Evolutionary conservation across 2,113 vertebrate genomes (phyloP).

Genomic region (Azemiops feae): DNA sequence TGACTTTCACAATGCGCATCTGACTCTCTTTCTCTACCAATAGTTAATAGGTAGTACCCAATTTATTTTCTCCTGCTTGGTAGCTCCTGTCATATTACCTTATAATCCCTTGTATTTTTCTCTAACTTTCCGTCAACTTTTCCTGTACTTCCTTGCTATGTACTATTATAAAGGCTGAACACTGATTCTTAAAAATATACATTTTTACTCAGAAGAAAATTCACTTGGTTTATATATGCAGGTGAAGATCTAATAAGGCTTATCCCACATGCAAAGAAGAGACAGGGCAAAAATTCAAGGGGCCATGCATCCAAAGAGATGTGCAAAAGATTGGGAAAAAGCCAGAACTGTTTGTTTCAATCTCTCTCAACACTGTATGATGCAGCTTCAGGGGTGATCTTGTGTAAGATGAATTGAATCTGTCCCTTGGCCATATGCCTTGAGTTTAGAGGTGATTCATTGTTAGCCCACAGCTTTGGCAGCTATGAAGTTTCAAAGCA

Average conservation of each 20-base stretch:
- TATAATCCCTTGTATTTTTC: not conserved
- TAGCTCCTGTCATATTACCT: not conserved
- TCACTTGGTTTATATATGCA: not conserved
- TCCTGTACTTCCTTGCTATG: not conserved
- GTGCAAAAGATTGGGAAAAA: not conserved
- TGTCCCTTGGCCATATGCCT: not conserved
- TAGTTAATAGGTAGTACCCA: not conserved
- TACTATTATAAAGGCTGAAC: not conserved
- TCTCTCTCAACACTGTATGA: not conserved
- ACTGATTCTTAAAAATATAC: not conserved
- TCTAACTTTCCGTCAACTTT: not conserved
- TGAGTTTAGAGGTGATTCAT: not conserved
- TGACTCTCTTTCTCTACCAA: not conserved
- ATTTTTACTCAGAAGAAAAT: not conserved
- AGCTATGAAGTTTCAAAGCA: not conserved
- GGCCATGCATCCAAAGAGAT: not conserved
- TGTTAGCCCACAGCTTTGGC: not conserved
- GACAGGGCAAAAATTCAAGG: not conserved
- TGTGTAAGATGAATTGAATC: not conserved
- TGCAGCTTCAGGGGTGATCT: not conserved
- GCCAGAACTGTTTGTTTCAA: not conserved
- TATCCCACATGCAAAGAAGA: not conserved
- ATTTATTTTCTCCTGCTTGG: not conserved
- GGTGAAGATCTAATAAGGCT: not conserved
- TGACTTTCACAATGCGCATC: not conserved